Evolutionary conservation across 2,888 invertebrate genomes (phyloP), one percentile per base, ranked within the genome.

Genomic region (Scaptomyza cyrtandrae): DNA sequence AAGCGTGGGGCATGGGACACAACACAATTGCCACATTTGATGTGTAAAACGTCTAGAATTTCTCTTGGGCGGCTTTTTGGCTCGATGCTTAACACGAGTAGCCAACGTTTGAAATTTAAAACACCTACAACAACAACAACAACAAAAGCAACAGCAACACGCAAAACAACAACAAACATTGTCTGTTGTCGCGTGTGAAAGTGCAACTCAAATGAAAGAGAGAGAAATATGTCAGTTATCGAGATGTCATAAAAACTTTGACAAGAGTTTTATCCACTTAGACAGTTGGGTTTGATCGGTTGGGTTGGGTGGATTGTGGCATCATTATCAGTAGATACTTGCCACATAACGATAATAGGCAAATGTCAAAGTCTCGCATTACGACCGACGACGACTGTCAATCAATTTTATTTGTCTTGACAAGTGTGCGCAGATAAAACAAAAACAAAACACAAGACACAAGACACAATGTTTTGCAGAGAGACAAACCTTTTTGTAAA

Each of bases 1-100:
- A n/a, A 62, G n/a, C 49, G 65, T 44, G 39, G 3, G 39, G 39
- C 52, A 53, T 24, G 24, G 24, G 24, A 39, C 43, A 75, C 33
- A 33, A 33, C 55, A 67, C 57, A 67, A 44, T 37, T 49, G 64
- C 78, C 70, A 79, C 75, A 78, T 75, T 80, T 87, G 88, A 89
- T 76, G 77, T 78, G 73, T 66, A 81, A 89, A 75, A 75, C 88
- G 89, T 89, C 89, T 87, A 81, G 88, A 85, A 85, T 86, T 87
- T 89, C 85, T 72, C 65, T 78, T 71, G 75, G 75, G 66, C 78
- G 59, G 78, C 75, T 63, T 72, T 41, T 75, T 75, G 75, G 75
- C 68, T 63, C 57, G 81, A 67, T 63, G 89, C 84, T 85, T 57
- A 85, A 85, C 82, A 85, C 89, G 74, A 72, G 84, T 85, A 85